These are phyloP conservation scores for Volucella inflata DNA, from an alignment of 2,888 invertebrate species.

Conservation along the genomic window DNA sequence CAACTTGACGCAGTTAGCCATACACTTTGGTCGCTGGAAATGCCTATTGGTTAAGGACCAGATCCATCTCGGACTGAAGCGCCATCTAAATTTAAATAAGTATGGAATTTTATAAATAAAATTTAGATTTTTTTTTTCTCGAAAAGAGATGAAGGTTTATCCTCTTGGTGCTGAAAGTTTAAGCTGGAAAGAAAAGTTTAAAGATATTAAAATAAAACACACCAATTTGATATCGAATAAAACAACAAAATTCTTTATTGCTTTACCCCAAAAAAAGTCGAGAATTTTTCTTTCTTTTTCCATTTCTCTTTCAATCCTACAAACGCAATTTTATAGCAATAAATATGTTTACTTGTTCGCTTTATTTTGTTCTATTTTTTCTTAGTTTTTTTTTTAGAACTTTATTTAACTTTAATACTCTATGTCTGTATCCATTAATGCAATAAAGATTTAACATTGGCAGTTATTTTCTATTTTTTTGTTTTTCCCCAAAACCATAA, in stretches of 20 bases:
- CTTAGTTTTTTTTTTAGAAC: slow-evolving; percentile 13
- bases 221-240: slow-evolving; percentile 56
- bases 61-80: no score
- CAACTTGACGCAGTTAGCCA: no score
- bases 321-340: slow-evolving; percentile 66
- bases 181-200: no score
- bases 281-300: slow-evolving; percentile 32
- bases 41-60: no score
- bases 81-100: no score
- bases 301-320: slow-evolving; percentile 64
- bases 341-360: slow-evolving; percentile 57
- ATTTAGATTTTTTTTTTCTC: no score
- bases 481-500: no score
- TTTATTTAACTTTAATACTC: slow-evolving; percentile 46
- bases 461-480: slow-evolving; percentile 55
- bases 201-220: slow-evolving; percentile 32
- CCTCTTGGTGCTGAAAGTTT: no score
- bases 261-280: slow-evolving; percentile 60
- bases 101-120: no score
- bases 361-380: slow-evolving; percentile 40
- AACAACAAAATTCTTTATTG: slow-evolving; percentile 74
- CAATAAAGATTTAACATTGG: slow-evolving; percentile 64
- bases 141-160: no score
- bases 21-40: no score
- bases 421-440: slow-evolving; percentile 50